Percentiles rank a stretch among this genome's conserved stretches.
Conservation (phyloP, 2,113 vertebrate species). For the Malurus cyaneus region DNA sequence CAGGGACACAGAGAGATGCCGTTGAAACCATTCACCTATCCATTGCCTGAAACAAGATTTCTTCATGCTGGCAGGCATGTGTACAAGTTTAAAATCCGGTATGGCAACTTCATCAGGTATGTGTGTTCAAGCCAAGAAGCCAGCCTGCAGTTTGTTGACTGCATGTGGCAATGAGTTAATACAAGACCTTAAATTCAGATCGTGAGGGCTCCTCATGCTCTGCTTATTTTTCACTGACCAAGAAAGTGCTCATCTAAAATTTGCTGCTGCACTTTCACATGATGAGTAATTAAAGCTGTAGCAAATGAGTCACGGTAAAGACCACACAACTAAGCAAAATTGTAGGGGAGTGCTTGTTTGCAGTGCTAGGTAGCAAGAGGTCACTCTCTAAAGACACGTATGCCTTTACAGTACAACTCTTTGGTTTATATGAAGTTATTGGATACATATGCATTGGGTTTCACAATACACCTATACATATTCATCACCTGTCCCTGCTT, state of each 20-base stretch:
- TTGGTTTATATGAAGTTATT: no score
- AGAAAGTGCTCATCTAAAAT: no score
- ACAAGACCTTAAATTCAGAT: no score
- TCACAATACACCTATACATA: no score
- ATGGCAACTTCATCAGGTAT: conserved; percentile 79
- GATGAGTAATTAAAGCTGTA: background rate
- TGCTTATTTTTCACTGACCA: background rate
- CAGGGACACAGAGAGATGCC: conserved; percentile 67
- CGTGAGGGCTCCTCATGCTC: background rate
- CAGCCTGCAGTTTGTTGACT: background rate
- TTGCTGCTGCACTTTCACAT: background rate
- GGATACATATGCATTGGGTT: no score
- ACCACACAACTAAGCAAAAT: no score
- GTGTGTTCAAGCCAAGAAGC: background rate
- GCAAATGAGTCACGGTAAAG: no score
- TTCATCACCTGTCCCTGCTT: no score
- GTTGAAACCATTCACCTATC: conserved; percentile 79
- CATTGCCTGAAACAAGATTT: conserved; percentile 81
- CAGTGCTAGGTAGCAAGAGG: no score
- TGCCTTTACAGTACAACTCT: no score
- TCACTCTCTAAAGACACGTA: no score
- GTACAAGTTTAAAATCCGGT: conserved; percentile 86
- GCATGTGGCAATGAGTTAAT: background rate
- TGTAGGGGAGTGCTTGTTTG: no score
- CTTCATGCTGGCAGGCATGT: conserved; percentile 78